A percentile compares a stretch with the other conserved stretches of the same genome.
Evolutionary conservation across 1,140 invertebrate genomes (phyloP).

Genomic region (Heliothis subflexa): DNA sequence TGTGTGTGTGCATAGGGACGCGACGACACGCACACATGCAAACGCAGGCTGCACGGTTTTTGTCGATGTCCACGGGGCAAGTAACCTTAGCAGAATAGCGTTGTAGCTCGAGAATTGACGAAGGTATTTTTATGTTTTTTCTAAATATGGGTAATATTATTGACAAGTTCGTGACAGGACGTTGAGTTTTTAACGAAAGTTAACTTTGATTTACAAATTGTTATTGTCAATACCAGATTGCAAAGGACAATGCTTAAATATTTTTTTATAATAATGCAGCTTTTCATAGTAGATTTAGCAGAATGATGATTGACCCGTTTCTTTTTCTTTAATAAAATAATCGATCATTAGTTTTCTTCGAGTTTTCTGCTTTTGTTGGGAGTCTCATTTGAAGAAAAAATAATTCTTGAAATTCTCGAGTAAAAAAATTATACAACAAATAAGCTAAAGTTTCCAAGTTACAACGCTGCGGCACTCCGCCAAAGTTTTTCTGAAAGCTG

Average conservation of each 20-base stretch:
- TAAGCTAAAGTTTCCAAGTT: conserved; percentile 63
- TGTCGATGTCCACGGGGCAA: conserved; percentile 85
- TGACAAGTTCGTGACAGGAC: conserved; percentile 1
- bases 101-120: conserved; percentile 64
- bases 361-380: too few species aligned
- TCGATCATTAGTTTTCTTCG: too few species aligned
- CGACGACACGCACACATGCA: conserved; percentile 62
- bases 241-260: too few species aligned
- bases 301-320: too few species aligned
- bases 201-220: not conserved
- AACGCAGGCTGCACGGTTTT: conserved; percentile 81
- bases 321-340: too few species aligned
- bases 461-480: conserved; percentile 61
- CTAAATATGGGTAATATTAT: conserved; percentile 31
- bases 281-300: too few species aligned
- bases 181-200: not conserved
- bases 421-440: not conserved
- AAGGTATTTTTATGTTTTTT: conserved; percentile 45
- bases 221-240: too few species aligned
- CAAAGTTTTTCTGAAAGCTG: conserved; percentile 84
- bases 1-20: conserved; percentile 64
- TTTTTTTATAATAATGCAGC: too few species aligned
- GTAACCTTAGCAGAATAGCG: conserved; percentile 67
- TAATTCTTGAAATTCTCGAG: not conserved
- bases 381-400: not conserved